Conservation (phyloP, 2,797 vertebrate genomes). For the Rallus crepitans region DNA sequence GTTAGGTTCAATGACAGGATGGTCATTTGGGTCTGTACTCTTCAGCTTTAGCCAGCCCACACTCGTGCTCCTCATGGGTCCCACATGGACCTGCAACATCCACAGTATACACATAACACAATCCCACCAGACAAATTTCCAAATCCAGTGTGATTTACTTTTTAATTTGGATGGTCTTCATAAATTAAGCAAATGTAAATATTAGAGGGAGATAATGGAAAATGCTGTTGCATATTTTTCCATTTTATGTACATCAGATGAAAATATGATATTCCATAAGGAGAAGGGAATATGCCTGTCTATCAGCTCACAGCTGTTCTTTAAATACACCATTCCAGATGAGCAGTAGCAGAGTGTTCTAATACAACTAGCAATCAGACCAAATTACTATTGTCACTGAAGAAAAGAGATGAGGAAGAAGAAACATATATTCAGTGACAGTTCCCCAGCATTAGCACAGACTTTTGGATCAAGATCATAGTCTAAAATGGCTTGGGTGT, state of each 20-base stretch:
- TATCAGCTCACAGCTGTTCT: neutral
- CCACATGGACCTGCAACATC: conserved; percentile 89
- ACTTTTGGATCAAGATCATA: neutral
- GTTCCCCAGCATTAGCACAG: neutral
- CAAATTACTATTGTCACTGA: neutral
- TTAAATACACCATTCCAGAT: neutral
- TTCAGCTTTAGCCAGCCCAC: conserved; percentile 92
- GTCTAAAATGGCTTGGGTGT: neutral
- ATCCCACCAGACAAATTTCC: neutral
- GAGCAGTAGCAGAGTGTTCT: neutral
- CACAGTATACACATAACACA: neutral
- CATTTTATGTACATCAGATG: neutral
- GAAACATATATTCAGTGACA: neutral
- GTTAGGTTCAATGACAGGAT: conserved; percentile 93
- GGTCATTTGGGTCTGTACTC: conserved; percentile 87
- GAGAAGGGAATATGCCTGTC: neutral
- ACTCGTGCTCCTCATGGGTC: conserved; percentile 91
- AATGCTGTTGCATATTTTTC: neutral
- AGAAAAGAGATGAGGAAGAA: neutral
- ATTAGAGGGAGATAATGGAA: neutral
- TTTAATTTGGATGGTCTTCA: neutral
- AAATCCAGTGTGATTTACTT: neutral
- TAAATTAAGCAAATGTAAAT: neutral
- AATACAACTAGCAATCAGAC: neutral
- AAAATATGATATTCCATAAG: neutral